phyloP scores from a whole-genome alignment of 2,888 invertebrate genomes.

The Rhamphomyia laevipes region DNA sequence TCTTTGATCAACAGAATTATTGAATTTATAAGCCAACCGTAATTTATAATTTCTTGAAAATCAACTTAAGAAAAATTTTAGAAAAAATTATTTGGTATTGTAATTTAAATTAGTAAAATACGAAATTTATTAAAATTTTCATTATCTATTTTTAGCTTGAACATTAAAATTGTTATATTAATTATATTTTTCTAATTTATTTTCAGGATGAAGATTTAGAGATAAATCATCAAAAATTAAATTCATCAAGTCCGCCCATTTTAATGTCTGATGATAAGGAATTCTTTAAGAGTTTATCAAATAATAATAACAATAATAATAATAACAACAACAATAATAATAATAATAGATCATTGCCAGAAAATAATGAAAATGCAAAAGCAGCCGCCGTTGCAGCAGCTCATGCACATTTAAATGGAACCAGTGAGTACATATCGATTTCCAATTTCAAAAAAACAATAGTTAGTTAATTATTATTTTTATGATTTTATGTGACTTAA shows the following conservation, averaged over 20 bases:
- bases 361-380: conserved; percentile 32
- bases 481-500: no score
- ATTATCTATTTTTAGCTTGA: no score
- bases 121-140: no score
- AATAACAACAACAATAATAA: conserved; percentile 3
- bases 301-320: conserved; percentile 17
- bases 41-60: no score
- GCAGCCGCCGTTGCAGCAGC: conserved; percentile 42
- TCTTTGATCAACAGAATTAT: no score
- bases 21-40: no score
- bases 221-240: conserved; percentile 29
- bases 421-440: conserved; percentile 47
- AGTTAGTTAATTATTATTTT: no score
- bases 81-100: no score
- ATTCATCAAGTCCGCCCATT: conserved; percentile 20
- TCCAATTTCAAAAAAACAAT: conserved; percentile 20
- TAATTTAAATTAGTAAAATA: no score
- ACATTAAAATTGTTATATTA: no score
- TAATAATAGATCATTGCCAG: conserved; percentile 11
- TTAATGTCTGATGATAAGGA: conserved; percentile 18
- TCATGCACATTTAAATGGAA: conserved; percentile 50
- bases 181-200: no score
- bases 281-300: conserved; percentile 33
- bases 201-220: conserved; percentile 35
- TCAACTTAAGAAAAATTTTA: no score